phyloP scores from a whole-genome alignment of 92 coral and sea anemone species.

The Metridium senile region DNA sequence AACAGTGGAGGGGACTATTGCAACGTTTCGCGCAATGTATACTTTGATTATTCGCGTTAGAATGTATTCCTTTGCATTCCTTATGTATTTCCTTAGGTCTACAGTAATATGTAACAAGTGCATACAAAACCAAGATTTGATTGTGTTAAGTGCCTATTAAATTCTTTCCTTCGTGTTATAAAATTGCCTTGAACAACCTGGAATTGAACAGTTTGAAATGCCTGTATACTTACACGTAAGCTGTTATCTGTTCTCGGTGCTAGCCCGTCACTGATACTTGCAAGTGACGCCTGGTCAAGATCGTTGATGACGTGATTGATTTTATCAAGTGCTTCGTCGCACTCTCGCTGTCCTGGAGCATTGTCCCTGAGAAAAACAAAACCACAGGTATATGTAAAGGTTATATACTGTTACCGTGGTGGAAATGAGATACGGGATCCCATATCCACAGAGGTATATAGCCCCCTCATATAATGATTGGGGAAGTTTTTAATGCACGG shows the following conservation, averaged over 20 bases:
- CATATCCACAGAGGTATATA: too few relatives aligned
- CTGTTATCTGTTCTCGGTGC: constrained; percentile 86
- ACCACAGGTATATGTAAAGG: too few relatives aligned
- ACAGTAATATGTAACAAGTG: neutral
- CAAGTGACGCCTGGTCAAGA: constrained; percentile 95
- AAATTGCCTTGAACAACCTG: too few relatives aligned
- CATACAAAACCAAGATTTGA: too few relatives aligned
- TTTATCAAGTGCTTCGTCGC: constrained; percentile 92
- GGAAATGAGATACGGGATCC: neutral
- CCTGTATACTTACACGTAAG: too few relatives aligned
- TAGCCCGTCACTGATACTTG: constrained; percentile 86
- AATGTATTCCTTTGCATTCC: neutral
- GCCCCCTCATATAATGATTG: neutral
- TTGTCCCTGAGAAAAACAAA: constrained; percentile 68
- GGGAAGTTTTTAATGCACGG: too few relatives aligned
- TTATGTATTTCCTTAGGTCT: neutral
- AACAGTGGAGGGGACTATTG: too few relatives aligned
- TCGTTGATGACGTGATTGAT: constrained; percentile 87
- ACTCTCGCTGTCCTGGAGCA: constrained; percentile 99
- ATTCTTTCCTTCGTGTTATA: too few relatives aligned
- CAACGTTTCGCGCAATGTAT: too few relatives aligned
- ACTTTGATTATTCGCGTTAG: neutral
- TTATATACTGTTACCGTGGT: too few relatives aligned
- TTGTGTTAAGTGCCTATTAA: too few relatives aligned
- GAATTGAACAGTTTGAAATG: too few relatives aligned